Evolutionary conservation across 2,797 vertebrate species (phyloP).

Genomic region (Apogon hyalosoma): DNA sequence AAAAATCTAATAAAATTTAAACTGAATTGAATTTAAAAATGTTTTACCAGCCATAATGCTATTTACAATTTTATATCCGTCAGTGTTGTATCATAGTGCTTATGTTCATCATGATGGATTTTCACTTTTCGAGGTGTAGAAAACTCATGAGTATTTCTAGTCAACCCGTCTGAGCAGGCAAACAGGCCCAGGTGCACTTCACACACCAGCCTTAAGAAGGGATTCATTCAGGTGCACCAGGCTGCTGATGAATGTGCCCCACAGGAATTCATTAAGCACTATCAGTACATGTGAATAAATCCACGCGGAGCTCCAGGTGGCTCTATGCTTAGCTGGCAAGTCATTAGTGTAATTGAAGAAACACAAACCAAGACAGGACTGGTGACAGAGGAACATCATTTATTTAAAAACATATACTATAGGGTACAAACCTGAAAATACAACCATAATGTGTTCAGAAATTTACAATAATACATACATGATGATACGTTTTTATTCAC

Average conservation of each 20-base stretch:
- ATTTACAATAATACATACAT: no score
- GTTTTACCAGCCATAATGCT: background rate
- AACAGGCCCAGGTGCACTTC: background rate
- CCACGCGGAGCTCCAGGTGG: slow-evolving; percentile 26
- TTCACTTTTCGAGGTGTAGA: background rate
- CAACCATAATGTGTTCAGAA: background rate
- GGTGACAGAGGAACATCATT: background rate
- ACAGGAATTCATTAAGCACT: slow-evolving; percentile 46
- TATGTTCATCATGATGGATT: background rate
- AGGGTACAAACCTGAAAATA: background rate
- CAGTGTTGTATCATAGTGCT: no score
- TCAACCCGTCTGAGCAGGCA: slow-evolving; percentile 2
- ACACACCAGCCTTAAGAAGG: background rate
- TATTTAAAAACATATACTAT: background rate
- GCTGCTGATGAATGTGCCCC: slow-evolving; percentile 14
- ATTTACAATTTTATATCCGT: background rate
- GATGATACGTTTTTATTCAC: no score
- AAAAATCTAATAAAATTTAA: no score
- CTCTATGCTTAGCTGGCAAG: slow-evolving; percentile 9
- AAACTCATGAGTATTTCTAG: background rate
- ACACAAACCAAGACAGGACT: background rate
- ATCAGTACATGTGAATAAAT: slow-evolving; percentile 34
- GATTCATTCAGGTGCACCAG: slow-evolving; percentile 13
- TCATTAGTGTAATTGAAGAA: slow-evolving; percentile 43
- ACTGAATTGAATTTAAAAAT: no score